Evolutionary conservation across 2,797 vertebrate genomes (phyloP), one percentile per base, ranked within the genome.

Genomic region (Tauraco hartlaubi): DNA sequence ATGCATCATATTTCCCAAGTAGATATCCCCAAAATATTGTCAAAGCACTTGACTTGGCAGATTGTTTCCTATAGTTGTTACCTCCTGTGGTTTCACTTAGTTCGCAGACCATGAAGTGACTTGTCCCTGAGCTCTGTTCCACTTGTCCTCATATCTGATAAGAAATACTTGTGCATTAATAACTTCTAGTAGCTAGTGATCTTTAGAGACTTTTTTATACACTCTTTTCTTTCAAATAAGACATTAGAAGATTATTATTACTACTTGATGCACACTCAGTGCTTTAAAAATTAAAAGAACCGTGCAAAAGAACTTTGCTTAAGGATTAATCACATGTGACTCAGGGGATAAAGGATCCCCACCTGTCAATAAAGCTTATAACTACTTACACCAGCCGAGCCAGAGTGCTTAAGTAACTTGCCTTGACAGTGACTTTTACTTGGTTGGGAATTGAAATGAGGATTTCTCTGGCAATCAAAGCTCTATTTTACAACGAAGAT

Each of bases 351-450:
- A 96, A 16, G 37, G 55, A 84, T 77, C 83, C 29, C 69, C 52
- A 85, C 37, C 85, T 92, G 94, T 17, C 95, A 94, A 88, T 96
- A 90, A 92, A 17, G 83, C 74, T 97, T 97, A 96, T 62, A 85
- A 12, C 33, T 91, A n/a, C 91, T 96, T 88, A 94, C 31, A n/a
- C 8, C 2, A 9, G 15, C 78, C 86, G 69, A 88, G 59, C 31
- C 31, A 78, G 21, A 49, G 20, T 20, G 13, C 78, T 96, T 80
- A 94, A 92, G 55, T n/a, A 76, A 63, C 44, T 84, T 73, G 12
- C 33, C 3, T 0, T 66, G 46, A 92, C 80, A 95, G 23, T 80
- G 54, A 69, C 21, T 90, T 88, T 67, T 87, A 43, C 63, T 69
- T 75, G 44, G 7, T 78, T 39, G 16, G 46, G 9, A 81, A 16